Conservation (phyloP, 2,888 invertebrate species). For the Trissonchulus latispiculum region DNA sequence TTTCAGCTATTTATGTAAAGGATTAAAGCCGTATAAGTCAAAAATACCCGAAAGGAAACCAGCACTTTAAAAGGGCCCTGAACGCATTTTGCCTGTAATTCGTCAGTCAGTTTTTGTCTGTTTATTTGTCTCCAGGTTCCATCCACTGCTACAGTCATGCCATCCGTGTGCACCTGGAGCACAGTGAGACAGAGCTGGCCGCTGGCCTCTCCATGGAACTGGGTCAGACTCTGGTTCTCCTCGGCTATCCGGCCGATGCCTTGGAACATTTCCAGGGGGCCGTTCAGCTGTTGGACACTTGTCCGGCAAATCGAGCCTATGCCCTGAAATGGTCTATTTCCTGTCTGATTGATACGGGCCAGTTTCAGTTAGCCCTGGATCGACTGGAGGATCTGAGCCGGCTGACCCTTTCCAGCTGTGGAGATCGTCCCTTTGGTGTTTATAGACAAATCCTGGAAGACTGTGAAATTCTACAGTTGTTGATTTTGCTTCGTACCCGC, state of each 20-base stretch:
- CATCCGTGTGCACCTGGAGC: slow-evolving; percentile 20
- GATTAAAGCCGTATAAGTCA: no score
- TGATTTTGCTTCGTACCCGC: not conserved
- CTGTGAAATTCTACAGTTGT: not conserved
- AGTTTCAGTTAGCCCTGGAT: slow-evolving; percentile 65
- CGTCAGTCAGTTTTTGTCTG: not conserved
- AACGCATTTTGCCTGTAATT: no score
- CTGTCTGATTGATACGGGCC: slow-evolving; percentile 37
- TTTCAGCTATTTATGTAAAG: no score
- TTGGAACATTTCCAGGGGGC: slow-evolving; percentile 16
- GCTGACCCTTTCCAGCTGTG: not conserved
- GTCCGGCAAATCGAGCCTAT: not conserved
- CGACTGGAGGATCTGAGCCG: slow-evolving; percentile 57
- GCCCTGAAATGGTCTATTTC: not conserved
- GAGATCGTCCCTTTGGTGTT: not conserved
- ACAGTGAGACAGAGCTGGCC: slow-evolving; percentile 15
- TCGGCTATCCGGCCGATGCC: slow-evolving; percentile 1
- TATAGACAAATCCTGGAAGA: not conserved
- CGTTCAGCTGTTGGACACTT: not conserved
- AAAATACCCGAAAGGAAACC: no score
- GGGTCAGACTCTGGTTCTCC: slow-evolving; percentile 14
- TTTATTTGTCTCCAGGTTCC: not conserved
- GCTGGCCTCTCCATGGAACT: slow-evolving; percentile 18
- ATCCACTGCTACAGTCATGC: slow-evolving; percentile 25
- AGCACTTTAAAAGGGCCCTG: no score